A percentile compares a stretch with the other conserved stretches of the same genome.
Conservation (phyloP, 2,797 vertebrate species). For the Morelia viridis region DNA sequence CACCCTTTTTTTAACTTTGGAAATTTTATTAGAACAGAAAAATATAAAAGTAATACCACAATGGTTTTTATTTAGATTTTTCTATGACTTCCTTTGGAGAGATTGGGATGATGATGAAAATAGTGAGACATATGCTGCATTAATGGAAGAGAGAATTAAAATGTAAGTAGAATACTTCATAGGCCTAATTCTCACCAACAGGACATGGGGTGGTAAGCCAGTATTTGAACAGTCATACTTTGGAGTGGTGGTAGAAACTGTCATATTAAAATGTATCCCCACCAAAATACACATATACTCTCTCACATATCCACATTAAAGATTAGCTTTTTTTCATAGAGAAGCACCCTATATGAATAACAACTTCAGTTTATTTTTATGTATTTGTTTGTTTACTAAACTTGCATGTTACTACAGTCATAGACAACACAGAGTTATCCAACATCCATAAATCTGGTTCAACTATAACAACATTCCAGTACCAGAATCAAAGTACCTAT, state of each 20-base stretch:
- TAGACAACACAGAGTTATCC: background rate
- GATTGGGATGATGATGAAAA: slow-evolving; percentile 70
- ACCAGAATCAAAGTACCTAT: background rate
- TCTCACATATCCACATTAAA: background rate
- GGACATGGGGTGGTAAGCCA: background rate
- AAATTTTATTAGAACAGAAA: background rate
- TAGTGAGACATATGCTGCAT: slow-evolving; percentile 67
- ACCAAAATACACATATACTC: background rate
- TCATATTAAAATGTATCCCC: background rate
- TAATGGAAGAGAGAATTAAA: slow-evolving; percentile 74
- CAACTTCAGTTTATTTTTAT: background rate
- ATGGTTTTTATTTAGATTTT: slow-evolving; percentile 62
- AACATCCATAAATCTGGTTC: background rate
- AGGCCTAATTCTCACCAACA: background rate
- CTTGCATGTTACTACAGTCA: background rate
- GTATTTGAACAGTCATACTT: background rate
- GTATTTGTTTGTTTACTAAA: background rate
- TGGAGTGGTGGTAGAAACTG: background rate
- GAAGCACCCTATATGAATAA: background rate
- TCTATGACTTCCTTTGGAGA: slow-evolving; percentile 71
- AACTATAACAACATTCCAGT: background rate
- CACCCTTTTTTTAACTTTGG: background rate
- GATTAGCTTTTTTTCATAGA: background rate
- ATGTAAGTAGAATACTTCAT: slow-evolving; percentile 64
- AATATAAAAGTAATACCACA: background rate